phyloP scores from a whole-genome alignment of 37 sponge, comb jelly and placozoan species.

The Mnemiopsis leidyi region DNA sequence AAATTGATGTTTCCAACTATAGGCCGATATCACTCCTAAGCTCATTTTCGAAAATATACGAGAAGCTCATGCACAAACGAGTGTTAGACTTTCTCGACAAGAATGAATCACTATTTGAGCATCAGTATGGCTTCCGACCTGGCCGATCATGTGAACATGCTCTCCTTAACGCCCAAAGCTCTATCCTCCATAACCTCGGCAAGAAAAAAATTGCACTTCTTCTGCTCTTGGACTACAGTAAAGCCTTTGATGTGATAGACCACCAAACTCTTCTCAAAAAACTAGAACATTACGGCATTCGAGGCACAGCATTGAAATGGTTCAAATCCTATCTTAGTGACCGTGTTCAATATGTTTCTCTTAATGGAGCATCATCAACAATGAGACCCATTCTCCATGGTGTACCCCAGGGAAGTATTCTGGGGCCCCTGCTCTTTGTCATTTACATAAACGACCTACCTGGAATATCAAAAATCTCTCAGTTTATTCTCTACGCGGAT shows the following conservation, averaged over 20 bases:
- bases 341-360: not conserved
- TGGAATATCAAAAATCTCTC: no score
- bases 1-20: constrained; percentile 7
- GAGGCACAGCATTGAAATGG: not conserved
- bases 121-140: not conserved
- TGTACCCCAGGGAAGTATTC: not conserved
- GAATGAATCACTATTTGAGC: not conserved
- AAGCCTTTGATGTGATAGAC: not conserved
- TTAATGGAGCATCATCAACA: not conserved
- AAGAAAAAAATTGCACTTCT: not conserved
- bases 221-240: not conserved
- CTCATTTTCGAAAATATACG: no score
- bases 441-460: no score
- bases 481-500: no score
- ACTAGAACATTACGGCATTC: no score
- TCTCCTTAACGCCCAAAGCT: not conserved
- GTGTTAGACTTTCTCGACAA: not conserved
- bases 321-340: not conserved
- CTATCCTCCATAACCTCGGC: not conserved
- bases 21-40: no score
- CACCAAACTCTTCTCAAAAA: not conserved
- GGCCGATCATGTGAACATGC: not conserved
- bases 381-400: not conserved
- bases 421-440: no score
- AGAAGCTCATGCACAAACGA: not conserved